Base-by-base conservation (phyloP, 2,797 vertebrate species). In the Hipposideros larvatus region DNA sequence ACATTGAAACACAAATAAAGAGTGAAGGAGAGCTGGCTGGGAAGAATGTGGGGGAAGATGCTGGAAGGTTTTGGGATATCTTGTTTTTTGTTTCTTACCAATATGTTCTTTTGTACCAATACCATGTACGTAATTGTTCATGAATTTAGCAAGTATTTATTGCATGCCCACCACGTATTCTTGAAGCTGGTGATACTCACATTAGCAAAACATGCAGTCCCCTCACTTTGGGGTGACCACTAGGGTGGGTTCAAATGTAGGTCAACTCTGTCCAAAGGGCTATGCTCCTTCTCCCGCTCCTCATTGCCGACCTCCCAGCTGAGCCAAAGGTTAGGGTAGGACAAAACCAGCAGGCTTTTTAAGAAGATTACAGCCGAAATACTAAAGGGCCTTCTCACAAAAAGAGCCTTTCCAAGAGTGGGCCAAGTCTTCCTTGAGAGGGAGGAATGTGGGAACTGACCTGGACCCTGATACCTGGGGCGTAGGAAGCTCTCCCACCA, bases 151-250 rank as follows among this genome's bases (percentile, higher is more conserved):
- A 65, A n/a, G 2, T 6, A 11, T 61, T 28, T 43, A 19, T 1
- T 28, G 8, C 14, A 7, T 7, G 0, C n/a, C 51, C 10, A 4
- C 26, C 26, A n/a, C 0, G 0, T 6, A 41, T 9, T 68, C 75
- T 51, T 31, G 31, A 34, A 55, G 65, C 48, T 34, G 28, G 16
- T 37, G 37, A 41, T 18, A 51, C 63, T 79, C 24, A 51, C 7
- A 9, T 34, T 13, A 59, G 41, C 34, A 63, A 59, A 88, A 26
- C 71, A 18, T 7, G 73, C 55, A n/a, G 18, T 10, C 7, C 22
- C 26, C 8, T 26, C 11, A 11, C 43, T 59, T 51, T 21, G 4
- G 34, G 70, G 4, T 9, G 26, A 5, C 31, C 28, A 1, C 5
- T 2, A 10, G 3, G 8, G 16, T 34, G 68, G 43, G 37, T 41